Evolutionary conservation across 2,113 vertebrate genomes (phyloP).

Genomic region (Heloderma charlesbogerti): DNA sequence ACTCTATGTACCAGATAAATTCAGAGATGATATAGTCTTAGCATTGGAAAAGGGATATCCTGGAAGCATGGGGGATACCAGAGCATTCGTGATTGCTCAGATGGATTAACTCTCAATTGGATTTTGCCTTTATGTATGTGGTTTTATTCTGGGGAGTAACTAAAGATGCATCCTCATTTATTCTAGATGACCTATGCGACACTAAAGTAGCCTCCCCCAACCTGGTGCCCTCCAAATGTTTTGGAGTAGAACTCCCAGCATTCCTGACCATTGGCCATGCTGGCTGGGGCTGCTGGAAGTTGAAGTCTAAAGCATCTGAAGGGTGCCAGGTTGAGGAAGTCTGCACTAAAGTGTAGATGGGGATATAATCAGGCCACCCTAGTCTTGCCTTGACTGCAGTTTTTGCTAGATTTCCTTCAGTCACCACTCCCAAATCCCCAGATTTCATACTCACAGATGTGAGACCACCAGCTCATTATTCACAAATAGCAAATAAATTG

Average conservation of each 20-base stretch:
- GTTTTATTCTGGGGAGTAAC: not conserved
- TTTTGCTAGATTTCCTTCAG: not conserved
- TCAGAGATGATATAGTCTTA: not conserved
- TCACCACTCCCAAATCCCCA: not conserved
- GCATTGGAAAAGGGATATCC: not conserved
- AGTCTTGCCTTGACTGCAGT: not conserved
- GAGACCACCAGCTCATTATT: not conserved
- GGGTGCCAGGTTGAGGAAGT: not conserved
- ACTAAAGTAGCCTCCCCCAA: not conserved
- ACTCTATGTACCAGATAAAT: not conserved
- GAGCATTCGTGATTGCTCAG: not conserved
- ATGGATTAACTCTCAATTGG: not conserved
- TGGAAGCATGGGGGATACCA: not conserved
- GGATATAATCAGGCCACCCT: not conserved
- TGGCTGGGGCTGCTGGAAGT: too few species aligned
- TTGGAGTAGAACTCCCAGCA: not conserved
- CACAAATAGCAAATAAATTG: not conserved
- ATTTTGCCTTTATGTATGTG: not conserved
- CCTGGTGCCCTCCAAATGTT: not conserved
- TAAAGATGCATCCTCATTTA: not conserved
- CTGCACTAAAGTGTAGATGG: not conserved
- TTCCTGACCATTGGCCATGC: too few species aligned
- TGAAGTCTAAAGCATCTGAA: not conserved
- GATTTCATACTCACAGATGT: not conserved
- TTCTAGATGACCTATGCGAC: not conserved